Conservation (phyloP, 2,797 vertebrate species). For the Harpagifer antarcticus region DNA sequence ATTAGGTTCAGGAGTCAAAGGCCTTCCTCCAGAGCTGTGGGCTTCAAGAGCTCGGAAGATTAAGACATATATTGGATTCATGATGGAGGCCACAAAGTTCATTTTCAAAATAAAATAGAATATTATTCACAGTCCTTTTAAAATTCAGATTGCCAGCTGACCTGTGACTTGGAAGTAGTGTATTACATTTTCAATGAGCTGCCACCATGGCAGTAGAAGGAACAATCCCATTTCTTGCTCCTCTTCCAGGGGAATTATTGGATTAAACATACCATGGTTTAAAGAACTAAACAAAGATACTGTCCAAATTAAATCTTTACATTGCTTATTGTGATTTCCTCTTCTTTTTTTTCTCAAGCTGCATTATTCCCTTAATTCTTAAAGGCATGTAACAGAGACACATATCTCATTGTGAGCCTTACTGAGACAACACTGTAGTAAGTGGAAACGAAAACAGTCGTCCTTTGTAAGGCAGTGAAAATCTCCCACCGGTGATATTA, state of each 20-base stretch:
- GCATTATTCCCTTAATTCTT: slow-evolving; percentile 43
- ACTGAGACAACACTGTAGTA: slow-evolving; percentile 52
- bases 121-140: slow-evolving; percentile 99
- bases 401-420: slow-evolving; percentile 42
- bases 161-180: slow-evolving; percentile 98
- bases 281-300: slow-evolving; percentile 62
- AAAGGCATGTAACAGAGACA: slow-evolving; percentile 39
- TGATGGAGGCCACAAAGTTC: slow-evolving; percentile 99
- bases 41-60: slow-evolving; percentile 99
- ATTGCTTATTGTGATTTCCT: slow-evolving; percentile 37
- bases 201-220: slow-evolving; percentile 86
- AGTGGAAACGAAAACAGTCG: slow-evolving; percentile 55
- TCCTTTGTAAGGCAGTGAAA: slow-evolving; percentile 87
- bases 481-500: slow-evolving; percentile 92
- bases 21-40: slow-evolving; percentile 93
- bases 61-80: slow-evolving; percentile 99
- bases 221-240: slow-evolving; percentile 85
- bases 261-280: slow-evolving; percentile 74
- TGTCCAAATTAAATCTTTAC: slow-evolving; percentile 37
- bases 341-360: slow-evolving; percentile 13
- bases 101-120: slow-evolving; percentile 99
- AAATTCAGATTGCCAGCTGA: slow-evolving; percentile 99
- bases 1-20: slow-evolving; percentile 99
- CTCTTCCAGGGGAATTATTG: slow-evolving; percentile 85
- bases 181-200: slow-evolving; percentile 99